These are phyloP conservation scores for Drosophila albomicans DNA, from an alignment of 1,140 invertebrate species.

Conservation along the genomic window DNA sequence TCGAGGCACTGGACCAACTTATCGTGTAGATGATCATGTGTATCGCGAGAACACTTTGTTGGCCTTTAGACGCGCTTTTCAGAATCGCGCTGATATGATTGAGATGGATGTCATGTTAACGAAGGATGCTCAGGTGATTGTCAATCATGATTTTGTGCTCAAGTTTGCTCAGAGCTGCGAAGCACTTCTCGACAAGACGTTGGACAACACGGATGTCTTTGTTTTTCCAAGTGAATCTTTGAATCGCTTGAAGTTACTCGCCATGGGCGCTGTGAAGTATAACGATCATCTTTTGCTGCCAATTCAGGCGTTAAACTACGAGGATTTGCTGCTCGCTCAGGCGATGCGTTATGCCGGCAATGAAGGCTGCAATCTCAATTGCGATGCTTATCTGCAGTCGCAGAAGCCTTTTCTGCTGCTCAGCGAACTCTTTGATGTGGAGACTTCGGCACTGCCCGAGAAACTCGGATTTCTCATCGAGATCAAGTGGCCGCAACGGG, in stretches of 20 bases:
- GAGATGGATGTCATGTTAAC: slow-evolving; percentile 75
- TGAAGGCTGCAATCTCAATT: slow-evolving; percentile 17
- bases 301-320: slow-evolving; percentile 48
- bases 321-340: slow-evolving; percentile 31
- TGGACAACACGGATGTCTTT: slow-evolving; percentile 35
- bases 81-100: slow-evolving; percentile 61
- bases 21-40: slow-evolving; percentile 10
- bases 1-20: slow-evolving; percentile 57
- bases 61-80: slow-evolving; percentile 37
- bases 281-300: slow-evolving; percentile 45
- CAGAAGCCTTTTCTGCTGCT: slow-evolving; percentile 96
- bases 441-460: slow-evolving; percentile 87
- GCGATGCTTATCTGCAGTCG: slow-evolving; percentile 90
- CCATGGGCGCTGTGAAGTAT: slow-evolving; percentile 45
- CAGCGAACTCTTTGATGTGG: slow-evolving; percentile 88
- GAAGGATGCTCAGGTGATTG: slow-evolving; percentile 62
- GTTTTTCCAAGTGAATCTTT: slow-evolving; percentile 52
- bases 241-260: slow-evolving; percentile 32
- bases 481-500: slow-evolving; percentile 96
- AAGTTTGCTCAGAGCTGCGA: slow-evolving; percentile 30
- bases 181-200: slow-evolving; percentile 16
- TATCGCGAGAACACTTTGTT: slow-evolving; percentile 69
- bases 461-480: slow-evolving; percentile 97
- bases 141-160: slow-evolving; percentile 64
- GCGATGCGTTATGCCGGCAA: slow-evolving; percentile 25